Conservation (phyloP, 2,113 vertebrate species). For the Hucho hucho region DNA sequence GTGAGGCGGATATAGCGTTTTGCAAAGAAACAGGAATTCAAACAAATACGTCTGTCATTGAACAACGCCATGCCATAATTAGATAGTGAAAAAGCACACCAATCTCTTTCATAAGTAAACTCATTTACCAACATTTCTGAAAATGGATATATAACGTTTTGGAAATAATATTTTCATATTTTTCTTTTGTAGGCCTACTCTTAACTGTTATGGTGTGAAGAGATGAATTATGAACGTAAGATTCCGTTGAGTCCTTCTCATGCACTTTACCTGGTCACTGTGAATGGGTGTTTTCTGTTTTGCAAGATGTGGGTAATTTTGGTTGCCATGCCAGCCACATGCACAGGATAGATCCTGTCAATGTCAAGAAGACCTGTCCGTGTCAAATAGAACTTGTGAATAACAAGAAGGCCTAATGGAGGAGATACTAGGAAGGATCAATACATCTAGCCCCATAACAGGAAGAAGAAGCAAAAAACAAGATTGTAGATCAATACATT, state of each 20-base stretch:
- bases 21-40: too few relatives aligned
- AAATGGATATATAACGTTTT: too few relatives aligned
- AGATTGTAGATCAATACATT: constrained; percentile 15
- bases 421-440: constrained; percentile 40
- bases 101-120: too few relatives aligned
- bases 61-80: too few relatives aligned
- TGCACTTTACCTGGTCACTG: too few relatives aligned
- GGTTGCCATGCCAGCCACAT: not conserved
- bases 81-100: too few relatives aligned
- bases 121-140: too few relatives aligned
- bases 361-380: constrained; percentile 12
- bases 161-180: too few relatives aligned
- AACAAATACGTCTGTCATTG: too few relatives aligned
- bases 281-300: not conserved
- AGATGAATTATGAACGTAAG: not conserved
- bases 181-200: not conserved
- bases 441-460: constrained; percentile 42
- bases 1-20: too few relatives aligned
- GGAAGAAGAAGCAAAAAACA: constrained; percentile 39
- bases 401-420: constrained; percentile 39
- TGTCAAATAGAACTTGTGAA: constrained; percentile 38
- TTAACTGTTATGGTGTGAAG: not conserved
- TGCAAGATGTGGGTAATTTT: not conserved
- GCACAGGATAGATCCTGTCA: constrained; percentile 7
- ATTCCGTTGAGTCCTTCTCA: not conserved